Percentiles rank a stretch among this genome's conserved stretches.
phyloP scores from a whole-genome alignment of 2,113 vertebrate species.

The Athene cunicularia region DNA sequence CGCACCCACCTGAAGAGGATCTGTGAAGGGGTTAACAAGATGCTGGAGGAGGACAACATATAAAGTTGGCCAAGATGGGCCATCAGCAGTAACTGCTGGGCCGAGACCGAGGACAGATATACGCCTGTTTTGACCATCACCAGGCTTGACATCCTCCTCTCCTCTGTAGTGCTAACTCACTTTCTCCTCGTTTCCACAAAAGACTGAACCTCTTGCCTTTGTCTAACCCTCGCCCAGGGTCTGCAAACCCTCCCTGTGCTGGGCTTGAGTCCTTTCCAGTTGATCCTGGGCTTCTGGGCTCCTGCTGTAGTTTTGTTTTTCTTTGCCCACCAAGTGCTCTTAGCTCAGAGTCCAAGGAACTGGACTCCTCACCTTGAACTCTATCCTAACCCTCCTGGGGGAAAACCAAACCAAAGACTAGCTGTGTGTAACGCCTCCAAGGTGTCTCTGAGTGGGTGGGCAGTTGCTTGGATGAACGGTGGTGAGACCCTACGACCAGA shows the following conservation, averaged over 20 bases:
- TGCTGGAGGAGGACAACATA: slow-evolving; percentile 91
- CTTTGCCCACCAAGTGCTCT: slow-evolving; percentile 47
- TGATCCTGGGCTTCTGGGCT: neutral
- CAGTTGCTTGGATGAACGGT: neutral
- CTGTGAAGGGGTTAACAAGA: slow-evolving; percentile 88
- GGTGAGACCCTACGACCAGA: fast-evolving
- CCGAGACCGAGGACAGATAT: fast-evolving
- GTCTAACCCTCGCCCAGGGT: neutral
- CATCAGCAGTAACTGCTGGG: fast-evolving
- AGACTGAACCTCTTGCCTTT: neutral
- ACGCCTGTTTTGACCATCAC: fast-evolving
- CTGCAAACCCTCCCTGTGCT: neutral
- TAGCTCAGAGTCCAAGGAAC: neutral
- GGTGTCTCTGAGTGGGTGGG: neutral
- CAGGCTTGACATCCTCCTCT: neutral
- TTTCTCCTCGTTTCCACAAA: neutral
- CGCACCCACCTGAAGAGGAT: slow-evolving; percentile 83
- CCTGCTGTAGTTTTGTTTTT: neutral
- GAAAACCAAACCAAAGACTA: neutral
- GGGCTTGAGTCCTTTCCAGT: neutral
- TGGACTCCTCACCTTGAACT: neutral
- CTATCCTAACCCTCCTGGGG: neutral
- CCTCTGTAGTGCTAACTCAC: neutral
- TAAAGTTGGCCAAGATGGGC: slow-evolving; percentile 54
- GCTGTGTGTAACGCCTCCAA: neutral